A percentile compares a stretch with the other conserved stretches of the same genome.
Evolutionary conservation across 2,797 vertebrate species (phyloP).

Genomic region (Zonotrichia albicollis): DNA sequence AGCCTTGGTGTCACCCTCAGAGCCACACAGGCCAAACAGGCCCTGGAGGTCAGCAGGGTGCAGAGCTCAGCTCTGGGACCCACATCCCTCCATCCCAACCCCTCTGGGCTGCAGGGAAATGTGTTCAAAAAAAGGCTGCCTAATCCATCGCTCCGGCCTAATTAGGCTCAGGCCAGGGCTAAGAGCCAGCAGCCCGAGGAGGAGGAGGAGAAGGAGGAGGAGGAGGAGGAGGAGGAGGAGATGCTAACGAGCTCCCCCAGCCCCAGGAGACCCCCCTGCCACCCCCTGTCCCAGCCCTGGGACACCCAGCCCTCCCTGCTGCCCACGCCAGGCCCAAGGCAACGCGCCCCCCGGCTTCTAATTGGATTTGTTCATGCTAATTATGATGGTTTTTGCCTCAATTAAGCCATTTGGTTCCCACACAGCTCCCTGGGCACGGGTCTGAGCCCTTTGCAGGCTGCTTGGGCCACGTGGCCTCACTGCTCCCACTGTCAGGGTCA

Average conservation of each 20-base stretch:
- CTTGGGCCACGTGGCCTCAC: rapidly evolving
- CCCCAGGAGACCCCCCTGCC: too few species aligned
- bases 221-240: too few species aligned
- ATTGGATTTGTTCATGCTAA: slow-evolving; percentile 28
- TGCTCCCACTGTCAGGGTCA: not conserved
- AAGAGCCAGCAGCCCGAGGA: too few species aligned
- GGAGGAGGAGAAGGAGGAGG: too few species aligned
- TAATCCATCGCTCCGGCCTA: too few species aligned
- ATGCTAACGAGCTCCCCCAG: too few species aligned
- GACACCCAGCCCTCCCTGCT: not conserved
- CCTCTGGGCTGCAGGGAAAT: too few species aligned
- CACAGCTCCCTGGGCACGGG: rapidly evolving
- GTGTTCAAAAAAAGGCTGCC: too few species aligned
- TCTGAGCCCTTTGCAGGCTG: not conserved
- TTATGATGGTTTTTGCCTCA: slow-evolving; percentile 2
- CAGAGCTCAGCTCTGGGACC: not conserved
- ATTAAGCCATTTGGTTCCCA: slow-evolving; percentile 29
- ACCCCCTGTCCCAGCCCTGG: not conserved
- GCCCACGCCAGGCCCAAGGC: not conserved
- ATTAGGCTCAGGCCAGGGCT: too few species aligned
- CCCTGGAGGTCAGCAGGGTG: rapidly evolving
- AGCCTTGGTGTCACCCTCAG: not conserved
- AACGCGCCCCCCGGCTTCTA: not conserved
- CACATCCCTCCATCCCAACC: too few species aligned
- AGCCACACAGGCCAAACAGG: rapidly evolving